These are phyloP conservation scores for Rhinoderma darwinii DNA, from an alignment of 2,113 vertebrate genomes.

Conservation along the genomic window DNA sequence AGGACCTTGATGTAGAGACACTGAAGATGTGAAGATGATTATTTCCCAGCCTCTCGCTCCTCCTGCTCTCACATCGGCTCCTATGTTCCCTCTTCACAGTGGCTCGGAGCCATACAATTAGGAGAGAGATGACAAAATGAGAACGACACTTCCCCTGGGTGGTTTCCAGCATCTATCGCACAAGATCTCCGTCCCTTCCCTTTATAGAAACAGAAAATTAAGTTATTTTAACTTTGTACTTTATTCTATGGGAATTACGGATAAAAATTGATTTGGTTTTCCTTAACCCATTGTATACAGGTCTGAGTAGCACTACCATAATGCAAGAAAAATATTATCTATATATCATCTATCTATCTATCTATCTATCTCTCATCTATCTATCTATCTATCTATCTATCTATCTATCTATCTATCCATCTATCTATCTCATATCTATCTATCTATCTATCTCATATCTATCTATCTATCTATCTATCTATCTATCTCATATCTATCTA, in stretches of 20 bases:
- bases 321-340: no score
- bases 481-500: no score
- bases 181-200: neutral
- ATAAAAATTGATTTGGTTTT: neutral
- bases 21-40: neutral
- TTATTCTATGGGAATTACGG: neutral
- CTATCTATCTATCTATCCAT: no score
- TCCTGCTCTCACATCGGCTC: neutral
- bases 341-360: no score
- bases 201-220: neutral
- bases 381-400: no score
- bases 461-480: no score
- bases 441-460: no score
- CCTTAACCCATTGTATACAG: neutral
- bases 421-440: no score
- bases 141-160: conserved; percentile 35
- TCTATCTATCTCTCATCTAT: no score
- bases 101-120: conserved; percentile 37
- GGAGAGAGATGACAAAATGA: conserved; percentile 44
- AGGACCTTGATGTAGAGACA: neutral
- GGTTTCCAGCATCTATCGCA: conserved; percentile 12
- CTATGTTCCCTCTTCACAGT: conserved; percentile 4
- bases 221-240: conserved; percentile 18
- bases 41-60: neutral
- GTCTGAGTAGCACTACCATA: neutral